phyloP scores from a whole-genome alignment of 2,113 vertebrate genomes.

The Orycteropus afer region DNA sequence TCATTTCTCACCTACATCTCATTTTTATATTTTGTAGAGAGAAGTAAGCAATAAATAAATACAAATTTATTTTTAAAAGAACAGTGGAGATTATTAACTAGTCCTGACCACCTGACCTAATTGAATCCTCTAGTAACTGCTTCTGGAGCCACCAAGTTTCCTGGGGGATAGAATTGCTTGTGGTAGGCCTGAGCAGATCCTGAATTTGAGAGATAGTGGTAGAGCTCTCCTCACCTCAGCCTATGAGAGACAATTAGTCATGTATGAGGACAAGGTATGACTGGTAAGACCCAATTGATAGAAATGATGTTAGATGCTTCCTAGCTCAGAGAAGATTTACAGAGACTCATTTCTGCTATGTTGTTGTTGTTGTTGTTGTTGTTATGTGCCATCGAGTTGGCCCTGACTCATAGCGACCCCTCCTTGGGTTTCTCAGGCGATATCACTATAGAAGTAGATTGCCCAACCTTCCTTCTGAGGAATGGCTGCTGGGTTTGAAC shows the following conservation, averaged over 20 bases:
- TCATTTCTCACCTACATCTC: background rate
- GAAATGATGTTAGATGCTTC: background rate
- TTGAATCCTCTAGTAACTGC: background rate
- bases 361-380: too few species aligned
- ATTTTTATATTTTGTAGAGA: background rate
- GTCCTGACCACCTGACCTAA: background rate
- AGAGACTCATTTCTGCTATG: background rate
- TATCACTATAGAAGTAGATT: too few species aligned
- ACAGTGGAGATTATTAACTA: background rate
- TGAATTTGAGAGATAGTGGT: background rate
- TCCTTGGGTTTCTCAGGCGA: too few species aligned
- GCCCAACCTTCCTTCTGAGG: too few species aligned
- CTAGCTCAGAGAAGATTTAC: background rate
- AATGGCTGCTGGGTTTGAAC: too few species aligned
- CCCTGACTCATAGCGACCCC: too few species aligned
- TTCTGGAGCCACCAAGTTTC: slow-evolving; percentile 65
- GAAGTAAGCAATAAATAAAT: background rate
- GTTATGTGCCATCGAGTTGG: too few species aligned
- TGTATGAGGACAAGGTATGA: background rate
- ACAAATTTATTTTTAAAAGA: background rate
- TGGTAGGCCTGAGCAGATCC: slow-evolving; percentile 35
- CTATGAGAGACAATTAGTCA: background rate
- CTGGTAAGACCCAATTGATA: background rate
- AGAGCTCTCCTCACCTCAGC: background rate
- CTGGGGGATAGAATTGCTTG: slow-evolving; percentile 66